phyloP scores from a whole-genome alignment of 2,113 vertebrate genomes.

The Thomomys bottae region DNA sequence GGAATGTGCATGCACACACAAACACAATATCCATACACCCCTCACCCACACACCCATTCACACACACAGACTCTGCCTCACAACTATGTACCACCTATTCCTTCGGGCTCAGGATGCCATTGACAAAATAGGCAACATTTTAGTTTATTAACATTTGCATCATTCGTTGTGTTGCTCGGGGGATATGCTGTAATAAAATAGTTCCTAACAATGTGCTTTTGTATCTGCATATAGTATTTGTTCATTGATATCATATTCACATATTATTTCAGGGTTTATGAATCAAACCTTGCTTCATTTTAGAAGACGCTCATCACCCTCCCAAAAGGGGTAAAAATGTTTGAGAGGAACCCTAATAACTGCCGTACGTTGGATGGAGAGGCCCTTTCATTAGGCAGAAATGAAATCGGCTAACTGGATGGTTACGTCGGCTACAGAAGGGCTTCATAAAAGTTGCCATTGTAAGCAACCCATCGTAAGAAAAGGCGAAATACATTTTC shows the following conservation, averaged over 20 bases:
- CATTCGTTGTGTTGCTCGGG: constrained; percentile 49
- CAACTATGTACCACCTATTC: background rate
- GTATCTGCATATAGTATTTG: constrained; percentile 34
- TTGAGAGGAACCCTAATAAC: constrained; percentile 57
- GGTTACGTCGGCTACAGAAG: constrained; percentile 78
- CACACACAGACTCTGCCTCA: background rate
- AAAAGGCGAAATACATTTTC: constrained; percentile 76
- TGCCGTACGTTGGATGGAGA: constrained; percentile 70
- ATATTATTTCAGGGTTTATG: constrained; percentile 52
- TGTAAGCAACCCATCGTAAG: constrained; percentile 78
- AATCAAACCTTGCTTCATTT: constrained; percentile 59
- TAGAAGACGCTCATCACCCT: constrained; percentile 25
- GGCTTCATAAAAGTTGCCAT: constrained; percentile 78
- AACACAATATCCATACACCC: background rate
- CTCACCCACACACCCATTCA: background rate
- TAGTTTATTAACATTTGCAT: constrained; percentile 33
- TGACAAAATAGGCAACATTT: background rate
- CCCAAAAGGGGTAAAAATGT: constrained; percentile 2
- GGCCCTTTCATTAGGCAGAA: constrained; percentile 78
- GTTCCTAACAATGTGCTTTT: constrained; percentile 62
- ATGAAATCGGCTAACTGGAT: constrained; percentile 80
- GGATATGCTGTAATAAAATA: constrained; percentile 54
- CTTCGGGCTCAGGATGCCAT: background rate
- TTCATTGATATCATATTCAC: constrained; percentile 50
- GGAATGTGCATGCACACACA: too few relatives aligned